A percentile compares a stretch with the other conserved stretches of the same genome.
phyloP scores from a whole-genome alignment of 2,888 invertebrate genomes.

The Lottia gigantea region DNA sequence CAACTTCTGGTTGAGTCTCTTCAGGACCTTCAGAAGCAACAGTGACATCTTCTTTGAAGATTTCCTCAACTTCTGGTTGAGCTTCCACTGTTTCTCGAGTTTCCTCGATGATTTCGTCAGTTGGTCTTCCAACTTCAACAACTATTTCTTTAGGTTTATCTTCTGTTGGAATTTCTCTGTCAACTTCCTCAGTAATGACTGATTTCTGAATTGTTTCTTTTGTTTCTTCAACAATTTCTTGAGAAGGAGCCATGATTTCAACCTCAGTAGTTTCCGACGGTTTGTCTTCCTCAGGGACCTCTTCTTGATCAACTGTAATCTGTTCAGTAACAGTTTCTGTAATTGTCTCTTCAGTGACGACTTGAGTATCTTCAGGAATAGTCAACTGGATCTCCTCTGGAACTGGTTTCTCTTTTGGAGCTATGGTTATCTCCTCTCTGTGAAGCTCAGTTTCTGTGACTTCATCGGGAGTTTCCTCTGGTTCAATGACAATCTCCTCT shows the following conservation, averaged over 20 bases:
- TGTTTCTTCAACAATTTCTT: constrained; percentile 21
- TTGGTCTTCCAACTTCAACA: constrained; percentile 21
- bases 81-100: no score
- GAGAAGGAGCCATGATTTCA: constrained; percentile 15
- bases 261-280: background rate
- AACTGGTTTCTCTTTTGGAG: background rate
- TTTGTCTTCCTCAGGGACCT: background rate
- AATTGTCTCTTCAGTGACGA: background rate
- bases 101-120: constrained; percentile 16
- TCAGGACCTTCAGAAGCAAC: no score
- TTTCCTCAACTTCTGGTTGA: no score
- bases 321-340: background rate
- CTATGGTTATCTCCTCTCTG: background rate
- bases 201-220: background rate
- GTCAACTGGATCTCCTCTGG: background rate
- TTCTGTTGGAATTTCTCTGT: background rate
- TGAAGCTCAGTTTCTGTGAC: background rate
- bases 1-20: no score
- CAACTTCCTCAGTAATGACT: no score
- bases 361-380: background rate
- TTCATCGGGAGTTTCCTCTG: constrained; percentile 18
- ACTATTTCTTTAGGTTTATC: background rate
- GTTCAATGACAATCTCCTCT: constrained; percentile 12
- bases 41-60: no score
- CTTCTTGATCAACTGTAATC: background rate